phyloP scores from a whole-genome alignment of 2,797 vertebrate genomes.

The Pygocentrus nattereri region DNA sequence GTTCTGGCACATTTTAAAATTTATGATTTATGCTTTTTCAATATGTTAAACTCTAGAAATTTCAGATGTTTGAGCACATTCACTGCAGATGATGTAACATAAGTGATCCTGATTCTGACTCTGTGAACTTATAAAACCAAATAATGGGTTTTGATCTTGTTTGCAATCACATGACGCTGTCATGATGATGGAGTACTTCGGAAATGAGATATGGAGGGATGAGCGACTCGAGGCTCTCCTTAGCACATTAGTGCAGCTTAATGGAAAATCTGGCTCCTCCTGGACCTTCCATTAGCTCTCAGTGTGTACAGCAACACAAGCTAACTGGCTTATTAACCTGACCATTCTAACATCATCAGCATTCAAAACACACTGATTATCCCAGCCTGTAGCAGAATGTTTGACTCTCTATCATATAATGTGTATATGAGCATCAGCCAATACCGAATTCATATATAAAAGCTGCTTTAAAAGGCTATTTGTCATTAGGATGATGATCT shows the following conservation, averaged over 20 bases:
- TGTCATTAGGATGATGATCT: too few relatives aligned
- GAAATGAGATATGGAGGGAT: constrained; percentile 79
- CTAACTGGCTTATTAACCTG: constrained; percentile 47
- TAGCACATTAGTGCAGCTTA: constrained; percentile 82
- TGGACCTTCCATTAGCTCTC: constrained; percentile 82
- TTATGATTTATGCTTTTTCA: too few relatives aligned
- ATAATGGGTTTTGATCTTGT: constrained; percentile 14
- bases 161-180: not conserved
- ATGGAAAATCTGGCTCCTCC: constrained; percentile 82
- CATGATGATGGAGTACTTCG: constrained; percentile 72
- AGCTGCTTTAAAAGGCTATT: too few relatives aligned
- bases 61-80: too few relatives aligned
- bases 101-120: not conserved
- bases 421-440: too few relatives aligned
- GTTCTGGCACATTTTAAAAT: too few relatives aligned
- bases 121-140: constrained; percentile 14
- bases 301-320: constrained; percentile 72
- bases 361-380: constrained; percentile 15
- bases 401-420: not conserved
- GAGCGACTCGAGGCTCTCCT: constrained; percentile 74
- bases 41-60: too few relatives aligned
- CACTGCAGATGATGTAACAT: too few relatives aligned
- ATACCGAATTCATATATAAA: too few relatives aligned
- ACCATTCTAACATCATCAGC: constrained; percentile 47
- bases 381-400: not conserved